These are phyloP conservation scores for Psittacula echo DNA, from an alignment of 2,797 vertebrate species.

Conservation along the genomic window DNA sequence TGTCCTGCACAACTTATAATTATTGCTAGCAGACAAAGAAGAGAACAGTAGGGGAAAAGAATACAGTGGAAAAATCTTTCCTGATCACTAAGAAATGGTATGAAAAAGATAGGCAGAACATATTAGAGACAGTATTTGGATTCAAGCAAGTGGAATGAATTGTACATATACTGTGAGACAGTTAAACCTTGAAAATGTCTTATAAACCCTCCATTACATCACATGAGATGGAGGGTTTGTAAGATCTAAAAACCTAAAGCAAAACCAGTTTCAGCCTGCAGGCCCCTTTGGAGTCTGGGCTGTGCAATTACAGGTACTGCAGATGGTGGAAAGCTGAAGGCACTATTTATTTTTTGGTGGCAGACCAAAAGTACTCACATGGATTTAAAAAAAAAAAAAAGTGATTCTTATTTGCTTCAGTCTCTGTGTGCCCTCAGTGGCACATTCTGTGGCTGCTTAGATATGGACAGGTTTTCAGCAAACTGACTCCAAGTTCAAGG, in stretches of 20 bases:
- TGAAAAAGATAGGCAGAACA: constrained; percentile 50
- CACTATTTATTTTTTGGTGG: constrained; percentile 54
- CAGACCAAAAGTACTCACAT: constrained; percentile 35
- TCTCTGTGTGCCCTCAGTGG: constrained; percentile 14
- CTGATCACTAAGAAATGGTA: constrained; percentile 39
- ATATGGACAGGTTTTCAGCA: constrained; percentile 46
- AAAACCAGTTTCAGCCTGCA: constrained; percentile 31
- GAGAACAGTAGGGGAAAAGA: constrained; percentile 3
- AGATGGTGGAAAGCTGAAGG: constrained; percentile 58
- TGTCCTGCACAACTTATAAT: constrained; percentile 72
- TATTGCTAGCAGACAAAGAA: constrained; percentile 69
- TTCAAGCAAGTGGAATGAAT: constrained; percentile 40
- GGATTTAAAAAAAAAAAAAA: background rate
- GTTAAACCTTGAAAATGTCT: constrained; percentile 2
- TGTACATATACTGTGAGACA: background rate
- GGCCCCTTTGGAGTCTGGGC: constrained; percentile 4
- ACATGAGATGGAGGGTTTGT: background rate
- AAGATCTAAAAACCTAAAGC: constrained; percentile 24
- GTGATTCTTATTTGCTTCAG: background rate
- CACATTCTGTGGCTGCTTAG: background rate
- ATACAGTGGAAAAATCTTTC: constrained; percentile 39
- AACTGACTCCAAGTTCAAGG: constrained; percentile 50
- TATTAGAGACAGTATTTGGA: constrained; percentile 30
- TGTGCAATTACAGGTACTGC: constrained; percentile 58
- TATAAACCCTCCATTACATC: background rate